Evolutionary conservation across 2,888 invertebrate species (phyloP).

Genomic region (Cephonodes hylas): DNA sequence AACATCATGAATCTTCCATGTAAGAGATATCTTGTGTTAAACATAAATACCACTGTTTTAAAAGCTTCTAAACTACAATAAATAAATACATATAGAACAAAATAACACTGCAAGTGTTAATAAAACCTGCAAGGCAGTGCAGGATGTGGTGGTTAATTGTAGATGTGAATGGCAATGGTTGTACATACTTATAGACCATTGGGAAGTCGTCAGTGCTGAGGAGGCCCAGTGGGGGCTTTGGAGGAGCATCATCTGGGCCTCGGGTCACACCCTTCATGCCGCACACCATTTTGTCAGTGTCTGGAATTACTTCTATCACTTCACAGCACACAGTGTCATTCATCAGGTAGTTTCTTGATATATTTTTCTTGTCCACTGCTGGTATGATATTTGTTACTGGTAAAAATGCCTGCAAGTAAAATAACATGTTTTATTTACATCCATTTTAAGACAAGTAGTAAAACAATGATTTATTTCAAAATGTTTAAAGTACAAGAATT

Average conservation of each 20-base stretch:
- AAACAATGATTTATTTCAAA: too few species aligned
- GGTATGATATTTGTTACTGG: conserved; percentile 87
- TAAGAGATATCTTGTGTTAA: conserved; percentile 11
- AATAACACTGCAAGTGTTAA: conserved; percentile 47
- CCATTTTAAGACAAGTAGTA: too few species aligned
- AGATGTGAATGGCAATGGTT: conserved; percentile 7
- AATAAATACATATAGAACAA: conserved; percentile 58
- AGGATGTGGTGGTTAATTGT: conserved; percentile 40
- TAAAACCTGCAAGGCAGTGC: conserved; percentile 61
- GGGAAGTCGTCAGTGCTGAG: conserved; percentile 92
- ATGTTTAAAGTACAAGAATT: too few species aligned
- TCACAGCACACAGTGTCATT: conserved; percentile 94
- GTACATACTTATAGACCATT: conserved; percentile 90
- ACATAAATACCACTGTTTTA: conserved; percentile 12
- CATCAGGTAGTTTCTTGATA: conserved; percentile 88
- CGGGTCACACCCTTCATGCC: conserved; percentile 91
- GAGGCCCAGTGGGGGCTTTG: conserved; percentile 89
- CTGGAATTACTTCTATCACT: conserved; percentile 91
- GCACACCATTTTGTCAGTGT: conserved; percentile 92
- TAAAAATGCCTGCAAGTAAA: conserved; percentile 81
- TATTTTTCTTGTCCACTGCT: conserved; percentile 90
- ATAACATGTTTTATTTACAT: conserved; percentile 15
- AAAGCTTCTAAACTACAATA: conserved; percentile 47
- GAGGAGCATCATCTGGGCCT: conserved; percentile 85
- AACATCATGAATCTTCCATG: conserved; percentile 2